Evolutionary conservation across 2,113 vertebrate species (phyloP).

Genomic region (Terrapene triunguis): DNA sequence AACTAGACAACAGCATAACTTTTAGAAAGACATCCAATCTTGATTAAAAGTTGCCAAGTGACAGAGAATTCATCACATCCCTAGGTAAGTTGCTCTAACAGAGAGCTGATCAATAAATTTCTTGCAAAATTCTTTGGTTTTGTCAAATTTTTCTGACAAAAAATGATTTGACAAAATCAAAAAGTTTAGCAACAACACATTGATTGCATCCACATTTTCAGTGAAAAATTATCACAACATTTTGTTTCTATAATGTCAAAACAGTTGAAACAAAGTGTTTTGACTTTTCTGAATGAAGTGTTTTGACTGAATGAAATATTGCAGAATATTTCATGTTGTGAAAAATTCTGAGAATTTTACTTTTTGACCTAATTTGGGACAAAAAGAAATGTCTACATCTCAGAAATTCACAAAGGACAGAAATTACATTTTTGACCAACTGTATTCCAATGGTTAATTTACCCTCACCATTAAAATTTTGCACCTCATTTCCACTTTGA

Average conservation of each 20-base stretch:
- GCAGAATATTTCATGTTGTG: not conserved
- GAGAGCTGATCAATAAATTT: not conserved
- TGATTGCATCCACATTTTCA: not conserved
- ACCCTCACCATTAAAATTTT: not conserved
- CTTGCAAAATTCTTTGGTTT: not conserved
- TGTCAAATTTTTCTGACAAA: not conserved
- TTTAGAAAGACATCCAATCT: not conserved
- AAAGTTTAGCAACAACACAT: not conserved
- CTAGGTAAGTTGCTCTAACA: not conserved
- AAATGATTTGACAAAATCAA: not conserved
- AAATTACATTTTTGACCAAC: too few relatives aligned
- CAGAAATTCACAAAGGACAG: too few relatives aligned
- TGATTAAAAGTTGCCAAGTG: not conserved
- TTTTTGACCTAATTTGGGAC: not conserved
- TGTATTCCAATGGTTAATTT: too few relatives aligned
- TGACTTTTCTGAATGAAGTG: too few relatives aligned
- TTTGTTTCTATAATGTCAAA: not conserved
- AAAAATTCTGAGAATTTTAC: not conserved
- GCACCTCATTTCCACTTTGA: not conserved
- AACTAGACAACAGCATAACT: not conserved
- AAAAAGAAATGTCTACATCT: not conserved
- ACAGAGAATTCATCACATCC: not conserved
- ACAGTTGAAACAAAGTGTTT: not conserved
- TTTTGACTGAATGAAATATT: not conserved
- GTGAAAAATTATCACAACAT: not conserved